Evolutionary conservation across 2,888 invertebrate genomes (phyloP).

Genomic region (Dryobota labecula): DNA sequence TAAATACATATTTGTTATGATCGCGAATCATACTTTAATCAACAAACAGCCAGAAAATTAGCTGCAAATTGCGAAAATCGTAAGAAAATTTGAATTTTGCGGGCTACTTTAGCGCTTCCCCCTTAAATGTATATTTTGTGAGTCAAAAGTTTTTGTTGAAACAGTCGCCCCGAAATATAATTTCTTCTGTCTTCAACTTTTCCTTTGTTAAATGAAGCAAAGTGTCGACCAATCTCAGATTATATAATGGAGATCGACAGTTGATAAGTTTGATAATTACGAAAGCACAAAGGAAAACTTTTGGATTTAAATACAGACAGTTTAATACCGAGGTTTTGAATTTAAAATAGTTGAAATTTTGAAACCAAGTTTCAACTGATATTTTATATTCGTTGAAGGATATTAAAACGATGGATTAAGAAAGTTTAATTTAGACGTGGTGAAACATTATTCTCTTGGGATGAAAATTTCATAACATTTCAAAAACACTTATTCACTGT

Average conservation of each 20-base stretch:
- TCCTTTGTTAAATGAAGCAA: constrained; percentile 29
- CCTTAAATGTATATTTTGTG: constrained; percentile 12
- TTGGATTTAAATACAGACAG: constrained; percentile 57
- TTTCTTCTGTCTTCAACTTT: constrained; percentile 19
- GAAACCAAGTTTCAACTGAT: constrained; percentile 21
- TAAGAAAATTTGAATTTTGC: no score
- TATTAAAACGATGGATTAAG: constrained; percentile 31
- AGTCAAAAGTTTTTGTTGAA: constrained; percentile 2
- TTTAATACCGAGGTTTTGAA: constrained; percentile 51
- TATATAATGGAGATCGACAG: constrained; percentile 64
- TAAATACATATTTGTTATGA: no score
- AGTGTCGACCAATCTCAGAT: constrained; percentile 59
- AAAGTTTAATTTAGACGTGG: constrained; percentile 35
- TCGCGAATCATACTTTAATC: no score
- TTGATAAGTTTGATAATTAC: constrained; percentile 64
- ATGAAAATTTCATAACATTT: neutral
- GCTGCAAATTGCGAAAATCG: no score
- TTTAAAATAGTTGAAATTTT: constrained; percentile 59
- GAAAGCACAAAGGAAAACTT: constrained; percentile 59
- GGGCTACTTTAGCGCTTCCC: no score
- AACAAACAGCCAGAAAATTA: no score
- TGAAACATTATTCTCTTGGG: constrained; percentile 5
- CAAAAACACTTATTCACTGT: neutral
- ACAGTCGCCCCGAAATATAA: constrained; percentile 25
- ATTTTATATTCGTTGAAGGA: constrained; percentile 28